phyloP scores from a whole-genome alignment of 2,888 invertebrate species.

The Neria commutata region DNA sequence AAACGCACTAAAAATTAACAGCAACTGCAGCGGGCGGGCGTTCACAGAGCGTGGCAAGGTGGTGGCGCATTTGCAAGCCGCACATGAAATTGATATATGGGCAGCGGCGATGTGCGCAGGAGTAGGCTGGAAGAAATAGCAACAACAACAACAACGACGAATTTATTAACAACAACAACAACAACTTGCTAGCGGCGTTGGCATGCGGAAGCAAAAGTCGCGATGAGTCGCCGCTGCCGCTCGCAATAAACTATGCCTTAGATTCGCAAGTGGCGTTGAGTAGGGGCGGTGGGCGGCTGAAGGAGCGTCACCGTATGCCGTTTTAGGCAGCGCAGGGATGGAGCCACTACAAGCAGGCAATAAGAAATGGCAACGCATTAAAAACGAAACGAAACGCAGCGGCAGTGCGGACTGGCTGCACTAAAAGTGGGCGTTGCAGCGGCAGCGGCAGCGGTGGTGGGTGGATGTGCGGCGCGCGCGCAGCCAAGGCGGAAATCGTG shows the following conservation, averaged over 20 bases:
- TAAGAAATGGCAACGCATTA: constrained; percentile 9
- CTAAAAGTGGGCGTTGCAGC: constrained; percentile 15
- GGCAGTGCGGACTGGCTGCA: too few species aligned
- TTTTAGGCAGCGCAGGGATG: not conserved
- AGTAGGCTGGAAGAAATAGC: constrained; percentile 22
- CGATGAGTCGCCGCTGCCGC: not conserved
- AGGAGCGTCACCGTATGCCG: not conserved
- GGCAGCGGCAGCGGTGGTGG: constrained; percentile 4
- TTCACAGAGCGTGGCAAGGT: not conserved
- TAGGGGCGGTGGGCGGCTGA: not conserved
- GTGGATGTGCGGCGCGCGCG: constrained; percentile 11
- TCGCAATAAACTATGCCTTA: constrained; percentile 36
- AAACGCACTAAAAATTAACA: not conserved
- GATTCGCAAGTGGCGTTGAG: constrained; percentile 52
- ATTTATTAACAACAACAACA: not conserved
- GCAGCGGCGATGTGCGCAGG: constrained; percentile 27
- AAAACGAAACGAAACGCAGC: not conserved
- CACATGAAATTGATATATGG: constrained; percentile 30
- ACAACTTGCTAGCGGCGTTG: not conserved
- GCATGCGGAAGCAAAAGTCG: constrained; percentile 4
- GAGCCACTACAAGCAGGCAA: not conserved
- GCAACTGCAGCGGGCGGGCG: not conserved
- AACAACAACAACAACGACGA: constrained; percentile 16
- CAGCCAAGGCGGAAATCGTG: not conserved
- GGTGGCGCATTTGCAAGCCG: constrained; percentile 4